These are phyloP conservation scores for Lerema accius DNA, from an alignment of 1,140 invertebrate species.

Conservation along the genomic window DNA sequence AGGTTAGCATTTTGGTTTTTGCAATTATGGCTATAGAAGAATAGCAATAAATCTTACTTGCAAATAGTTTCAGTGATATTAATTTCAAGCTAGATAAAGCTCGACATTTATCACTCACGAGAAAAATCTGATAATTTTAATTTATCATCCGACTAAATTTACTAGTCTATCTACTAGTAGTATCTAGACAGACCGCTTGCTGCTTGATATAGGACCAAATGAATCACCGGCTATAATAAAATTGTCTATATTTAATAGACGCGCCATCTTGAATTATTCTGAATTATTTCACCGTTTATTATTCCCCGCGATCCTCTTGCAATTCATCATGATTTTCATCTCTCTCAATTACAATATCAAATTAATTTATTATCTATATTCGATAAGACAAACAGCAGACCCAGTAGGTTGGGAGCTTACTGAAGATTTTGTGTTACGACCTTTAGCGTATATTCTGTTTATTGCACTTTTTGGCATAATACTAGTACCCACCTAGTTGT, in stretches of 20 bases:
- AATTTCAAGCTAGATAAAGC: no score
- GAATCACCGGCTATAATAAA: slow-evolving; percentile 22
- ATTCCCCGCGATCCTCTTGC: slow-evolving; percentile 39
- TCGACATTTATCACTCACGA: neutral
- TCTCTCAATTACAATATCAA: slow-evolving; percentile 49
- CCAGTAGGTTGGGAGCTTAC: slow-evolving; percentile 28
- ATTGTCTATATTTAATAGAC: slow-evolving; percentile 17
- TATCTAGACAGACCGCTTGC: slow-evolving; percentile 5
- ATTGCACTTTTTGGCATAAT: no score
- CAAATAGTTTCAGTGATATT: no score
- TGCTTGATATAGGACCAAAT: slow-evolving; percentile 25
- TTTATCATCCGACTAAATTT: slow-evolving; percentile 23
- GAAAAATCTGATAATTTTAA: slow-evolving; percentile 13
- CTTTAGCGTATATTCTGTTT: neutral
- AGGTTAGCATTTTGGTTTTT: no score
- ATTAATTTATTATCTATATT: slow-evolving; percentile 57
- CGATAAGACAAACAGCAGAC: slow-evolving; percentile 50
- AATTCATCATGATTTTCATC: slow-evolving; percentile 53
- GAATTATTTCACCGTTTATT: slow-evolving; percentile 40
- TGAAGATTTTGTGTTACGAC: slow-evolving; percentile 17
- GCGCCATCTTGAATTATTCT: slow-evolving; percentile 27
- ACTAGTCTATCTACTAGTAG: slow-evolving; percentile 1
- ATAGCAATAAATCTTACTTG: no score
- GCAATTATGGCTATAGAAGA: no score
- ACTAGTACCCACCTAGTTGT: no score